Base-by-base conservation (phyloP, 1,140 invertebrate genomes). In the Ceratina calcarata region DNA sequence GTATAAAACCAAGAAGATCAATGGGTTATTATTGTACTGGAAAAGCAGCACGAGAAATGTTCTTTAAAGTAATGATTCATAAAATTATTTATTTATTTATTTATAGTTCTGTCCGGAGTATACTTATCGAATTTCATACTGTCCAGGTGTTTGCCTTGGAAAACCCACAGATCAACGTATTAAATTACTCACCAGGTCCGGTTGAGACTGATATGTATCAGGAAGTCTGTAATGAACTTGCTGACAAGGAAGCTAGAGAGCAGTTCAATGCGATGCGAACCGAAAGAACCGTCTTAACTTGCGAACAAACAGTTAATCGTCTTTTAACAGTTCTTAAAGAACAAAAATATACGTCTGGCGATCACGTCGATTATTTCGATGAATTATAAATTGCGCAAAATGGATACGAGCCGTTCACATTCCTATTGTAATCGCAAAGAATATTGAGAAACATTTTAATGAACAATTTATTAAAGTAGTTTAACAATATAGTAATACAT, bases 141-240 rank as follows among this genome's bases (percentile, higher is more conserved):
- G 22, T 53, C 24, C n/a, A 93, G 92, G 93, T 94, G 7, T 93
- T 99, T 64, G 97, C 97, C 12, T 91, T 94, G 45, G 98, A 99
- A 93, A 95, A 97, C 84, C 95, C 95, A 18, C 89, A 95, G 27
- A 93, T 98, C 0, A 93, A 95, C 74, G 96, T 99, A 13, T 91
- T 99, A 3, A 99, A 96, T 92, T 99, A 99, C 93, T 96, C 98
- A 6, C 98, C 98, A 0, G 98, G 98, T 32, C 97, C 98, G 4
- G 96, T 99, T 3, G 94, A 98, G 81, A 99, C 98, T 0, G 95
- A 97, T 66, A 99, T 99, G 98, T 95, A 96, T 57, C 89, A 95
- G n/a, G 93, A 94, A 85, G 93, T 97, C 32, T 92, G 95, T 53
- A 91, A 94, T 7, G 93, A 95, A 64, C 91, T 95, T 0, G 92